Evolutionary conservation across 1,140 invertebrate species (phyloP).

Genomic region (Stenopsyche tienmushanensis): DNA sequence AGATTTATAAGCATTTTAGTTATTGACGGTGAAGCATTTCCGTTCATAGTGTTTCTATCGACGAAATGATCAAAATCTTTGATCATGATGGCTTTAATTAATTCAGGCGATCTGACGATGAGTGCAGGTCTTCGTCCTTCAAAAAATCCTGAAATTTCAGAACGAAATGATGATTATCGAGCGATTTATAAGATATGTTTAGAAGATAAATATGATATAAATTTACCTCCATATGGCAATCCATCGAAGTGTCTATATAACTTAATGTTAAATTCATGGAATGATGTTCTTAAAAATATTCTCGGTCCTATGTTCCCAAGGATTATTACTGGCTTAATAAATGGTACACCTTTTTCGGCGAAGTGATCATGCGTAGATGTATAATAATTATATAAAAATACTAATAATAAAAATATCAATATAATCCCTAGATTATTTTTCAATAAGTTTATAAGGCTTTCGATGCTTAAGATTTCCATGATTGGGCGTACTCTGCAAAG

Average conservation of each 20-base stretch:
- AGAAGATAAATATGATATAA: no score
- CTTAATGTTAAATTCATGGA: conserved; percentile 51
- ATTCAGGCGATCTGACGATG: conserved; percentile 54
- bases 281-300: conserved; percentile 48
- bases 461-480: conserved; percentile 25
- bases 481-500: no score
- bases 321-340: conserved; percentile 49
- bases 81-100: conserved; percentile 58
- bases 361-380: conserved; percentile 51
- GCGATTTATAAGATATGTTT: background rate
- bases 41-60: conserved; percentile 48
- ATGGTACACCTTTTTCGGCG: conserved; percentile 48
- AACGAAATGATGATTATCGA: background rate
- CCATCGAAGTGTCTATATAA: conserved; percentile 53
- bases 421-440: conserved; percentile 48
- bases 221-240: conserved; percentile 50
- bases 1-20: conserved; percentile 38
- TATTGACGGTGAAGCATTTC: conserved; percentile 42
- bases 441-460: conserved; percentile 40
- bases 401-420: conserved; percentile 44
- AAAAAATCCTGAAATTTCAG: conserved; percentile 53
- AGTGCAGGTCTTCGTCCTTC: conserved; percentile 52
- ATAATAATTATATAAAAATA: conserved; percentile 49
- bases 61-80: conserved; percentile 61
- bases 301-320: conserved; percentile 51